These are phyloP conservation scores for Isichthys henryi DNA, from an alignment of 2,113 vertebrate genomes.

Conservation along the genomic window DNA sequence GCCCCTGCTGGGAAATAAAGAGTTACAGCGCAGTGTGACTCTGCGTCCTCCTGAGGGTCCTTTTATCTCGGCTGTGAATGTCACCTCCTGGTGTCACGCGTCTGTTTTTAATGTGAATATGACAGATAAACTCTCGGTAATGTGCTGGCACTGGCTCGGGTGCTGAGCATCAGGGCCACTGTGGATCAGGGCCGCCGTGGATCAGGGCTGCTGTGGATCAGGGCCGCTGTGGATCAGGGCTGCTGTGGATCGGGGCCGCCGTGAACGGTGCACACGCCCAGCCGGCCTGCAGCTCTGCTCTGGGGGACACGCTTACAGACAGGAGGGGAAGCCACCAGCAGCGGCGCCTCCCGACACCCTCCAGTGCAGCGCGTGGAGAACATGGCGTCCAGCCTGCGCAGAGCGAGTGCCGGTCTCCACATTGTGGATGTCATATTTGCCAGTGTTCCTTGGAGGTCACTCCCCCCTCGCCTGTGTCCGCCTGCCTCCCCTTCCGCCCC, in stretches of 20 bases:
- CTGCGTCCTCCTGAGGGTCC: neutral
- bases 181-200: too few relatives aligned
- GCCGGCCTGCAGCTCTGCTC: neutral
- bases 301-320: neutral
- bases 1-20: slow-evolving; percentile 38
- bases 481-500: neutral
- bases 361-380: neutral
- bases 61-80: slow-evolving; percentile 2
- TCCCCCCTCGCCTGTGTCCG: neutral
- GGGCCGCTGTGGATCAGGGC: too few relatives aligned
- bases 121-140: neutral
- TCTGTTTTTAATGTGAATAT: neutral
- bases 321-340: neutral
- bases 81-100: neutral
- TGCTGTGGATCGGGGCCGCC: neutral
- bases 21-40: neutral
- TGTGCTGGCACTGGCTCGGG: neutral
- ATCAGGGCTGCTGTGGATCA: too few relatives aligned
- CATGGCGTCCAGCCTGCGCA: neutral
- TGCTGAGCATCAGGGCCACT: neutral
- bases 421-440: neutral
- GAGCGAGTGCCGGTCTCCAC: neutral
- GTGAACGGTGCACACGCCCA: neutral
- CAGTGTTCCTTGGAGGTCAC: neutral
- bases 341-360: neutral